Evolutionary conservation across 1,140 invertebrate species (phyloP), one percentile per base, ranked within the genome.

Genomic region (Aphidius gifuensis): DNA sequence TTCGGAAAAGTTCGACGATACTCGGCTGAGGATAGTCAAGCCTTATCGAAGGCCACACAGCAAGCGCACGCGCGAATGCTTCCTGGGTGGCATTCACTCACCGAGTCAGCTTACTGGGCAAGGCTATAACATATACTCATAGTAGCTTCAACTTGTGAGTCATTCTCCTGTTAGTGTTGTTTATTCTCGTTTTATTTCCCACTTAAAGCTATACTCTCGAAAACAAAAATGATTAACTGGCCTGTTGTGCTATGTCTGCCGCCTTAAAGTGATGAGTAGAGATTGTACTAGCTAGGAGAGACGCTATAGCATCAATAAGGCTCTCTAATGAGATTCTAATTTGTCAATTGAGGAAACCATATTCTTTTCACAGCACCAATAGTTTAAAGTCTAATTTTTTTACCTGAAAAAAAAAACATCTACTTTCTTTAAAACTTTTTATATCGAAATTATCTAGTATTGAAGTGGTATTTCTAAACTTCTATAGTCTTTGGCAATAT

Each of bases 301-400:
- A 49, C 32, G 53, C 55, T 44, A 43, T 40, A 55, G 68, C 71
- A 74, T 74, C 71, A 71, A 66, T 69, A 71, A 71, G 48, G 51
- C 66, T 74, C 78, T 77, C 80, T 85, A 85, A 85, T 86, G 84
- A 85, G 83, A 85, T 85, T 85, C 84, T 84, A 85, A 86, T 86
- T 86, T 86, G 84, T 86, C 84, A 85, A 85, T 85, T 85, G 85
- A 70, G 68, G 72, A 72, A 72, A 80, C 0, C 23, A 16, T 16
- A 16, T 16, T 16, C 16, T 16, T 16, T 16, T 16, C 16, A 16
- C 16, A 16, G 16, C 16, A 16, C 16, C 16, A 1, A 16, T 16
- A 16, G 16, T 16, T 16, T 1, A 16, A 16, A 16, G 16, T 16
- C 16, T 1, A 16, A 0, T 1, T 16, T 16, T 16, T 16, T 16